Conservation (phyloP, 2,888 invertebrate genomes). For the Zonitis immaculata region DNA sequence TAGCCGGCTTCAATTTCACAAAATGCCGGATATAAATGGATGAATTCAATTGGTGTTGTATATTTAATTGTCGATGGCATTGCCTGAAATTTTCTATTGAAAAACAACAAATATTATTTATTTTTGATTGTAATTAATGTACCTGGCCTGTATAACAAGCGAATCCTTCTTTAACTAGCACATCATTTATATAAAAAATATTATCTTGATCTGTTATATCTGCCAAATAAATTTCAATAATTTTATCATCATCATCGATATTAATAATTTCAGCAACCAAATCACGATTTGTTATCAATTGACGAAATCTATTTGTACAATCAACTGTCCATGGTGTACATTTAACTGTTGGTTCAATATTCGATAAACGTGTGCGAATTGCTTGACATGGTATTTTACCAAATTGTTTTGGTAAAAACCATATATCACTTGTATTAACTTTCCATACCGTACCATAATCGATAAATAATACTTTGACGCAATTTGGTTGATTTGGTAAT, state of each 20-base stretch:
- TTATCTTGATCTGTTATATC: slow-evolving; percentile 51
- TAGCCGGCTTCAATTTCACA: slow-evolving; percentile 51
- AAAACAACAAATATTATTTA: too few relatives aligned
- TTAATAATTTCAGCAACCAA: slow-evolving; percentile 46
- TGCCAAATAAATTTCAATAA: slow-evolving; percentile 47
- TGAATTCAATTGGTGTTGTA: slow-evolving; percentile 35
- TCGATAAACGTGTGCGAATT: slow-evolving; percentile 51
- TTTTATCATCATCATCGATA: slow-evolving; percentile 31
- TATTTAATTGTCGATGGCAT: slow-evolving; percentile 12
- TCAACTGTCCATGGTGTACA: slow-evolving; percentile 51
- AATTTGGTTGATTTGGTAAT: slow-evolving; percentile 45
- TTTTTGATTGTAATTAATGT: too few relatives aligned
- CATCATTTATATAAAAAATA: slow-evolving; percentile 49
- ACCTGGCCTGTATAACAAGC: slow-evolving; percentile 44
- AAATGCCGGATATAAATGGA: slow-evolving; percentile 54
- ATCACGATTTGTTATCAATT: slow-evolving; percentile 40
- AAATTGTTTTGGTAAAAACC: slow-evolving; percentile 48
- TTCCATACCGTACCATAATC: slow-evolving; percentile 56
- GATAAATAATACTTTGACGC: slow-evolving; percentile 55
- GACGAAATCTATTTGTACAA: slow-evolving; percentile 44
- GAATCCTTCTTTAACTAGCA: slow-evolving; percentile 51
- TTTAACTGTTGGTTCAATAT: slow-evolving; percentile 46
- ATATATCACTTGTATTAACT: slow-evolving; percentile 38
- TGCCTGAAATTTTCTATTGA: not conserved
- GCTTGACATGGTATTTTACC: slow-evolving; percentile 52